Evolutionary conservation across 2,797 vertebrate species (phyloP).

Genomic region (Champsocephalus esox): DNA sequence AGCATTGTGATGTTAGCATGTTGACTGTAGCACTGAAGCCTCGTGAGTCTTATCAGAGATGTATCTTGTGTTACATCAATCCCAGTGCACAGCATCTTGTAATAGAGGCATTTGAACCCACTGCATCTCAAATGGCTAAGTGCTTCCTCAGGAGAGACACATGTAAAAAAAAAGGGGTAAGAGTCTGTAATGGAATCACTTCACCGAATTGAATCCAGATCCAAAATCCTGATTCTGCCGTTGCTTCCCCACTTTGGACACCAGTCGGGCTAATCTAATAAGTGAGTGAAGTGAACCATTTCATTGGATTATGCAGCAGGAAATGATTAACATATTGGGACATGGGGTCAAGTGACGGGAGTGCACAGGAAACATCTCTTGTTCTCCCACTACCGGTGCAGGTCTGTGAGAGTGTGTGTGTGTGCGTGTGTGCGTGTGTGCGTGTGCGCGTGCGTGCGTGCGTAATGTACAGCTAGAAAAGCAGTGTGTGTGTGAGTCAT

Average conservation of each 20-base stretch:
- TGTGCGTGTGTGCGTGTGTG: rapidly evolving
- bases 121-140: background rate
- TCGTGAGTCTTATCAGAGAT: background rate
- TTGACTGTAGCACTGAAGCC: no score
- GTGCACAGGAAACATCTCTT: conserved; percentile 60
- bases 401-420: background rate
- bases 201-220: conserved; percentile 37
- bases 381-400: conserved; percentile 41
- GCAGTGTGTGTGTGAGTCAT: conserved; percentile 47
- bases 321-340: conserved; percentile 75
- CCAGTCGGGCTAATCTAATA: conserved; percentile 72
- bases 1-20: no score
- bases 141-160: background rate
- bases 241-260: conserved; percentile 39
- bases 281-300: conserved; percentile 59
- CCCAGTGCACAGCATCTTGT: background rate
- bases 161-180: background rate
- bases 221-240: conserved; percentile 28
- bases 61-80: background rate
- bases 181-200: conserved; percentile 22
- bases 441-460: no score
- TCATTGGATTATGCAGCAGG: conserved; percentile 80
- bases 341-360: conserved; percentile 65
- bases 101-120: background rate
- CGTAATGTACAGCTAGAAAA: conserved; percentile 36